These are phyloP conservation scores for Physella acuta DNA, from an alignment of 1,140 invertebrate genomes.

Conservation along the genomic window DNA sequence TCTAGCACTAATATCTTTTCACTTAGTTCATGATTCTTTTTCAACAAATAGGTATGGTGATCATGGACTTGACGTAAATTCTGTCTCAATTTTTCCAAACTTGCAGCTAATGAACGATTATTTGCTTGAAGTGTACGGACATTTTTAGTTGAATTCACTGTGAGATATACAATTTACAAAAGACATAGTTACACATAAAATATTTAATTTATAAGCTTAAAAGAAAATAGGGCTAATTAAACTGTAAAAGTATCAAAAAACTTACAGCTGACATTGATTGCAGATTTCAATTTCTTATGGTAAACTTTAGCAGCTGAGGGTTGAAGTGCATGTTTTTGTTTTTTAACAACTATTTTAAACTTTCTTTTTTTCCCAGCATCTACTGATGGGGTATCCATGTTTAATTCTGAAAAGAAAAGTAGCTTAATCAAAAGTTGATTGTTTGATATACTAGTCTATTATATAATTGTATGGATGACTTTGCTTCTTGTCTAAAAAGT, in stretches of 20 bases:
- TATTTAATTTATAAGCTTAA: too few species aligned
- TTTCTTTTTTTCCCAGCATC: not conserved
- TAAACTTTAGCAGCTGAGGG: not conserved
- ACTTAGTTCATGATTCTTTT: not conserved
- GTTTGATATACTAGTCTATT: not conserved
- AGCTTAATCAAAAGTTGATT: not conserved
- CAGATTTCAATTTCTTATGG: slow-evolving; percentile 18
- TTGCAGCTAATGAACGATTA: slow-evolving; percentile 2
- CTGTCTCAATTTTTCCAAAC: slow-evolving; percentile 12
- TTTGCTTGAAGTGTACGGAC: slow-evolving; percentile 4
- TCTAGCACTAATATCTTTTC: slow-evolving; percentile 3
- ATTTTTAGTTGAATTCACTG: slow-evolving; percentile 11
- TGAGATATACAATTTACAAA: not conserved
- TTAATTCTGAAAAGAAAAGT: not conserved
- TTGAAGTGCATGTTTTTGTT: not conserved
- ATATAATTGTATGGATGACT: not conserved
- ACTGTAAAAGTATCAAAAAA: not conserved
- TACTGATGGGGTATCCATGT: not conserved
- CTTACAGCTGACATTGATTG: slow-evolving; percentile 23
- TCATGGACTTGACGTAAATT: slow-evolving; percentile 2
- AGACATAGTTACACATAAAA: too few species aligned
- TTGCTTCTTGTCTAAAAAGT: not conserved
- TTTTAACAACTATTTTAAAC: slow-evolving; percentile 17
- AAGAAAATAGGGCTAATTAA: not conserved
- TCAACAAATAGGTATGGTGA: not conserved